Evolutionary conservation across 2,797 vertebrate species (phyloP).

Genomic region (Hippoglossus hippoglossus): DNA sequence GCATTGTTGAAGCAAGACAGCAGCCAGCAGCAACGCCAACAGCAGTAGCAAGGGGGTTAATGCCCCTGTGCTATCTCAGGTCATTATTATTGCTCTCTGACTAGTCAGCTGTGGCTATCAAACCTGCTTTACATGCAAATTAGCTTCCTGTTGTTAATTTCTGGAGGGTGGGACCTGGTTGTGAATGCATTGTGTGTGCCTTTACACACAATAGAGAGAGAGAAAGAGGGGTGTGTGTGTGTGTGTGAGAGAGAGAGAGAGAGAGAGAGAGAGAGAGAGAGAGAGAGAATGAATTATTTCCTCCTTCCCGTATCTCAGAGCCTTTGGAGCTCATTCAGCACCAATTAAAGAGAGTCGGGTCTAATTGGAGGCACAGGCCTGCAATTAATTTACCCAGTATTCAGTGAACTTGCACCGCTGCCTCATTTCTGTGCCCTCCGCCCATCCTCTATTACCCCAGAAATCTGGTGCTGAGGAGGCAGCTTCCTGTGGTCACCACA

Average conservation of each 20-base stretch:
- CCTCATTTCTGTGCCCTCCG: constrained; percentile 61
- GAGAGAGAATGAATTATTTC: constrained; percentile 15
- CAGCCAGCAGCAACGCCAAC: constrained; percentile 35
- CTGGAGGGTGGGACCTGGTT: constrained; percentile 64
- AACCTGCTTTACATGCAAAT: constrained; percentile 85
- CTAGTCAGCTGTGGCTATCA: constrained; percentile 78
- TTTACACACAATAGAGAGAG: constrained; percentile 27
- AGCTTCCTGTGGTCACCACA: constrained; percentile 63
- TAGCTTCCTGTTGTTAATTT: constrained; percentile 79
- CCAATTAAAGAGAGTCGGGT: constrained; percentile 82
- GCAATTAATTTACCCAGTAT: constrained; percentile 82
- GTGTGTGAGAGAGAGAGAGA: not conserved
- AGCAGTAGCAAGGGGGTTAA: constrained; percentile 61
- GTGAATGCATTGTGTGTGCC: constrained; percentile 62
- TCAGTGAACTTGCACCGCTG: constrained; percentile 71
- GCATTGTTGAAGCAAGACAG: constrained; percentile 22
- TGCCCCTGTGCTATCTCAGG: constrained; percentile 67
- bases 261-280: too few species aligned
- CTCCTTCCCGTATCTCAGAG: constrained; percentile 60
- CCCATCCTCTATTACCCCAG: constrained; percentile 48
- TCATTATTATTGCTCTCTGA: constrained; percentile 74
- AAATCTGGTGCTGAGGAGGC: constrained; percentile 76
- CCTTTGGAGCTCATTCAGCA: constrained; percentile 80
- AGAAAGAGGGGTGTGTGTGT: not conserved
- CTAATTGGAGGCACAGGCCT: constrained; percentile 83